Evolutionary conservation across 1,140 invertebrate species (phyloP).

Genomic region (Neotoxoptera formosana): DNA sequence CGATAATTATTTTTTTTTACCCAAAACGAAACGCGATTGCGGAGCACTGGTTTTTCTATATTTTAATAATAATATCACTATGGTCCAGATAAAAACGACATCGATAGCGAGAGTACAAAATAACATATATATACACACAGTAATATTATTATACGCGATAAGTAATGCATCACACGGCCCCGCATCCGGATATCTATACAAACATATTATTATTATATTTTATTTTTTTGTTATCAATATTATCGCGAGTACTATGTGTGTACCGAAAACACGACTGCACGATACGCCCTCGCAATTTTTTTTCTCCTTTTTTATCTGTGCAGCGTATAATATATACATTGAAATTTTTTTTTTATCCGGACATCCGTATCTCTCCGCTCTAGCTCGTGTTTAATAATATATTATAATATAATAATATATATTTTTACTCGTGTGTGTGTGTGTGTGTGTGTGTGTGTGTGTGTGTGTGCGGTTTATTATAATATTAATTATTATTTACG

Average conservation of each 20-base stretch:
- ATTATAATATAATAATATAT: background rate
- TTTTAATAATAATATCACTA: background rate
- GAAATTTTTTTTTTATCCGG: constrained; percentile 28
- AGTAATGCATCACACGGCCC: background rate
- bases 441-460: background rate
- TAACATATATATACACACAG: background rate
- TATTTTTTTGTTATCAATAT: background rate
- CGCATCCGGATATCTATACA: constrained; percentile 7
- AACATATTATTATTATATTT: background rate
- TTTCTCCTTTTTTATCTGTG: background rate
- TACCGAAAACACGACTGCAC: background rate
- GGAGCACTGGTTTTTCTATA: background rate
- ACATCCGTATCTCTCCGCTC: background rate
- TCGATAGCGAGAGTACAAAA: background rate
- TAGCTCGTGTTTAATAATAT: background rate
- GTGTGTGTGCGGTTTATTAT: background rate
- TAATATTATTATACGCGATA: background rate
- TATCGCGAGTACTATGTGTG: background rate
- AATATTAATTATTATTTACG: background rate
- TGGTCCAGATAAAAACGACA: background rate
- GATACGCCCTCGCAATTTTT: constrained; percentile 8
- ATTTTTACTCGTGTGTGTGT: background rate
- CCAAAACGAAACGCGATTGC: background rate
- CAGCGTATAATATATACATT: background rate
- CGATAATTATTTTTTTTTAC: background rate